Evolutionary conservation across 2,113 vertebrate species (phyloP).

Genomic region (Triplophysa tibetana): DNA sequence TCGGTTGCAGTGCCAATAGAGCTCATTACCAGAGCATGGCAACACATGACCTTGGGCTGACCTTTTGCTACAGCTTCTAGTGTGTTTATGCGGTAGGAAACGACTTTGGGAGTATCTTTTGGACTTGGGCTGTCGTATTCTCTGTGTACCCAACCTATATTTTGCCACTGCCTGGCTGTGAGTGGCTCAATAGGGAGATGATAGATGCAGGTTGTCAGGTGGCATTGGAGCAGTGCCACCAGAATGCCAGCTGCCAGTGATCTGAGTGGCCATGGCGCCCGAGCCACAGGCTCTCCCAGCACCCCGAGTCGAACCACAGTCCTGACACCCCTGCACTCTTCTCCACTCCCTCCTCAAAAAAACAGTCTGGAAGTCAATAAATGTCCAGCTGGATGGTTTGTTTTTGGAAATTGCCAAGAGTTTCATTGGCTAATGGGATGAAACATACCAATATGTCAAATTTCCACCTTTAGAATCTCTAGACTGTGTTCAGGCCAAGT

Average conservation of each 20-base stretch:
- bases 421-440: constrained; percentile 83
- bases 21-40: constrained; percentile 22
- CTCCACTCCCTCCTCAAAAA: constrained; percentile 33
- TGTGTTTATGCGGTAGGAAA: background rate
- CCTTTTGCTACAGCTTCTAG: background rate
- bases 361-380: constrained; percentile 55
- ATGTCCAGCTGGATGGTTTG: constrained; percentile 77
- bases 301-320: constrained; percentile 20
- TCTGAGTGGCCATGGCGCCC: constrained; percentile 52
- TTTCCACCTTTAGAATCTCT: constrained; percentile 67
- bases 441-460: constrained; percentile 82
- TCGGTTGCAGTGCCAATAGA: constrained; percentile 39
- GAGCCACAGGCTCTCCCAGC: constrained; percentile 16
- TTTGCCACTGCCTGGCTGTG: constrained; percentile 57
- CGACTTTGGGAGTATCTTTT: background rate
- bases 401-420: constrained; percentile 76
- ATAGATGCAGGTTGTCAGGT: constrained; percentile 81
- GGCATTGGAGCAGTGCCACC: constrained; percentile 78
- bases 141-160: constrained; percentile 51
- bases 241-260: constrained; percentile 75
- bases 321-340: constrained; percentile 44
- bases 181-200: constrained; percentile 83
- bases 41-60: constrained; percentile 32
- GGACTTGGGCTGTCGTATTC: background rate
- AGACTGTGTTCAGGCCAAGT: constrained; percentile 61